These are phyloP conservation scores for Oreonectes daqikongensis DNA, from an alignment of 2,797 vertebrate species.

Conservation along the genomic window DNA sequence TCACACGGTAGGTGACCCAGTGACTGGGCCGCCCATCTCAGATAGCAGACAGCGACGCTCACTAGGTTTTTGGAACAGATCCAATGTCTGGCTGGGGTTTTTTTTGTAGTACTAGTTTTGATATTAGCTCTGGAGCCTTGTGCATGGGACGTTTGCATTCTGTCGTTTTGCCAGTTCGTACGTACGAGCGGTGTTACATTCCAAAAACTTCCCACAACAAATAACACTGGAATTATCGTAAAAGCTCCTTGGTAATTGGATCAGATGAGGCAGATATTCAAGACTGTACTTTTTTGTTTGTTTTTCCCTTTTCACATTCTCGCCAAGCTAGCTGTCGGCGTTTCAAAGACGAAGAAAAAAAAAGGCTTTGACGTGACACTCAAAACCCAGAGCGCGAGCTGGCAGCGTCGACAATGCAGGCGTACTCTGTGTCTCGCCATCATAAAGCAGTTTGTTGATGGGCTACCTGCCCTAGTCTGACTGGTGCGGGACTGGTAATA, in stretches of 20 bases:
- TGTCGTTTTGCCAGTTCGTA: constrained; percentile 21
- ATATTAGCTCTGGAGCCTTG: no score
- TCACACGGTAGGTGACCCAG: constrained; percentile 44
- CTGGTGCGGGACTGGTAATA: constrained; percentile 64
- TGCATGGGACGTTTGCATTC: neutral
- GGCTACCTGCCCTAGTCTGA: constrained; percentile 71
- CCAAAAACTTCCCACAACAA: constrained; percentile 15
- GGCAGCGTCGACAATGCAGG: constrained; percentile 72
- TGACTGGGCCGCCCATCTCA: constrained; percentile 37
- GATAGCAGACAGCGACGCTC: neutral
- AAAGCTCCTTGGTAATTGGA: constrained; percentile 49
- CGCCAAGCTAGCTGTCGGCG: constrained; percentile 29
- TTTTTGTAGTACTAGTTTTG: neutral
- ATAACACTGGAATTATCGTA: constrained; percentile 42
- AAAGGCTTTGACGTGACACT: constrained; percentile 78
- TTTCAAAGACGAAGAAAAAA: constrained; percentile 62
- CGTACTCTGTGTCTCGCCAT: constrained; percentile 68
- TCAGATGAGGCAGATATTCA: constrained; percentile 54
- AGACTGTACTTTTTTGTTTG: constrained; percentile 45
- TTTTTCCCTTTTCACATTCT: constrained; percentile 30
- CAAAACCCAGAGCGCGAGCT: constrained; percentile 73
- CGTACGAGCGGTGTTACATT: constrained; percentile 3
- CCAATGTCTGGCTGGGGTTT: neutral
- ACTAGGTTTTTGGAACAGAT: neutral
- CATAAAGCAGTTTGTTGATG: constrained; percentile 65